Evolutionary conservation across 1,140 invertebrate species (phyloP).

Genomic region (Carposina sasakii): DNA sequence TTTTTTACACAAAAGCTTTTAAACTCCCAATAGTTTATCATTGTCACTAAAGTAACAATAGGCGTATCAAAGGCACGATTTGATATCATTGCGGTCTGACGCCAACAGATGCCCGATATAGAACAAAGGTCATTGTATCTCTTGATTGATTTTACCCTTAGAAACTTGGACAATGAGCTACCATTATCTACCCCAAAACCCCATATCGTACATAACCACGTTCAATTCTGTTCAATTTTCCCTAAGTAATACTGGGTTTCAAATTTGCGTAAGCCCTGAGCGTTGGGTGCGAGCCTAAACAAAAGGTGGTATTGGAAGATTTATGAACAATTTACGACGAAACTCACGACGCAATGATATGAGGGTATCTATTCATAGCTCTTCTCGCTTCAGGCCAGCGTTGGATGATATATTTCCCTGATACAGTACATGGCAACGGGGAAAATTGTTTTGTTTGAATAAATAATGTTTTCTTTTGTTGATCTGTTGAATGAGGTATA

Average conservation of each 20-base stretch:
- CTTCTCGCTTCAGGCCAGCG: slow-evolving; percentile 35
- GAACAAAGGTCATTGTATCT: no score
- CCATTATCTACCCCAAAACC: no score
- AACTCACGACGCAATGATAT: slow-evolving; percentile 55
- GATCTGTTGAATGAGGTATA: not conserved
- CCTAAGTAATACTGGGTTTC: slow-evolving; percentile 27
- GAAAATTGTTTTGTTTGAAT: not conserved
- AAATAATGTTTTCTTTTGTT: not conserved
- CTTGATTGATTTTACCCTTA: no score
- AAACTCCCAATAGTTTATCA: no score
- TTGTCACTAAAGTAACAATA: no score
- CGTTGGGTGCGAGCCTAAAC: slow-evolving; percentile 42
- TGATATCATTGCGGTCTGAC: slow-evolving; percentile 21
- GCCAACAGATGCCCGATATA: no score
- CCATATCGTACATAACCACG: no score
- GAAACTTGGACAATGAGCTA: no score
- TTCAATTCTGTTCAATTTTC: slow-evolving; percentile 26
- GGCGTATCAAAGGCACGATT: no score
- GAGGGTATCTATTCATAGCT: slow-evolving; percentile 53
- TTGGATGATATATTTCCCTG: slow-evolving; percentile 34
- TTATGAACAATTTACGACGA: slow-evolving; percentile 59
- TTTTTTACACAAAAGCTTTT: no score
- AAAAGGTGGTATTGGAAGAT: slow-evolving; percentile 52
- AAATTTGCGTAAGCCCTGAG: slow-evolving; percentile 43
- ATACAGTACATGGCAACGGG: slow-evolving; percentile 25